Percentiles rank a stretch among this genome's conserved stretches.
These are phyloP conservation scores for Microctenopoma steveboyesi DNA, from an alignment of 2,797 vertebrate species.

Conservation along the genomic window DNA sequence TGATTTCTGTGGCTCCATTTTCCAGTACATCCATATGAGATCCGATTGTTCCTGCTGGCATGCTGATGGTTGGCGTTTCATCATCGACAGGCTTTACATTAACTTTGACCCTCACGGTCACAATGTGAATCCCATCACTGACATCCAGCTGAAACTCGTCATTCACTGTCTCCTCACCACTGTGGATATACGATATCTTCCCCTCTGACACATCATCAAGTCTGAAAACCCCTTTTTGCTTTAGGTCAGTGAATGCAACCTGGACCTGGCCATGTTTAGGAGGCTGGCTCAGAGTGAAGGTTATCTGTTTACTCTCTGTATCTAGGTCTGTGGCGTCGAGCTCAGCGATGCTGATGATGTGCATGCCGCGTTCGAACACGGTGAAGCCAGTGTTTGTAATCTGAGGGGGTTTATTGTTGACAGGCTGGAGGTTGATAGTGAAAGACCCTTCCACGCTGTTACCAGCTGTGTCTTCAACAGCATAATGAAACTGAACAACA, in stretches of 20 bases:
- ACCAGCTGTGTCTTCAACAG: conserved; percentile 90
- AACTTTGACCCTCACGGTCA: conserved; percentile 90
- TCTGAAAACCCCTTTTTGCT: conserved; percentile 83
- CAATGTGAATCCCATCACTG: conserved; percentile 90
- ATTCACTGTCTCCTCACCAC: conserved; percentile 84
- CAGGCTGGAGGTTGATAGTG: conserved; percentile 90
- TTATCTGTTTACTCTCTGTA: conserved; percentile 85
- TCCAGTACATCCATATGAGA: conserved; percentile 92
- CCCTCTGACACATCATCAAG: conserved; percentile 87
- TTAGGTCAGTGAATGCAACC: conserved; percentile 80
- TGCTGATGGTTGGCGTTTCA: conserved; percentile 82
- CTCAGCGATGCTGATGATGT: conserved; percentile 85
- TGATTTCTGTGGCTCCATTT: conserved; percentile 92
- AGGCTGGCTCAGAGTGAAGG: conserved; percentile 87
- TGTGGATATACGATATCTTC: conserved; percentile 88
- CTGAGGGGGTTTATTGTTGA: conserved; percentile 95
- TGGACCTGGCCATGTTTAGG: conserved; percentile 88
- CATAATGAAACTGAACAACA: conserved; percentile 91
- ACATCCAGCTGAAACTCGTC: conserved; percentile 91
- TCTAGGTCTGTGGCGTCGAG: conserved; percentile 88
- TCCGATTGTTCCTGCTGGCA: conserved; percentile 87
- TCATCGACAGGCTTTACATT: conserved; percentile 87
- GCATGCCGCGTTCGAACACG: conserved; percentile 85
- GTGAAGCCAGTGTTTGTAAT: conserved; percentile 94
- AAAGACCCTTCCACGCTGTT: conserved; percentile 89